phyloP scores from a whole-genome alignment of 2,888 invertebrate genomes.

The Ectemnius continuus region DNA sequence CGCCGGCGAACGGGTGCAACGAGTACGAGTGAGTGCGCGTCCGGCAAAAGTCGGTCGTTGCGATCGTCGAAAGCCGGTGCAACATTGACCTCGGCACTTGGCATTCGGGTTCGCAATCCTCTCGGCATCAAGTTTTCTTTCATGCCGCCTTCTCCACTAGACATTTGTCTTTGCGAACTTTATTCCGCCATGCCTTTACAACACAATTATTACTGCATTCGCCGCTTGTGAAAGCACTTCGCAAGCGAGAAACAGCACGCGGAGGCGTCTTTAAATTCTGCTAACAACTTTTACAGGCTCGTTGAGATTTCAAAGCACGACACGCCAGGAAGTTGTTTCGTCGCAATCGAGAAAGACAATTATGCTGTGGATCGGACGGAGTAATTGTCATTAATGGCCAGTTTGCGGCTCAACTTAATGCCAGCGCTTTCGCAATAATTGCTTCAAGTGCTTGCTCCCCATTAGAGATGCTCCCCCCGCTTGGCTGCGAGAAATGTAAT shows the following conservation, averaged over 20 bases:
- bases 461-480: no score
- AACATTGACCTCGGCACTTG: conserved; percentile 61
- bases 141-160: conserved; percentile 21
- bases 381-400: no score
- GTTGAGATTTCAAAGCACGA: conserved; percentile 1
- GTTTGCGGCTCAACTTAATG: no score
- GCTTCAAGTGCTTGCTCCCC: no score
- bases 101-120: conserved; percentile 28
- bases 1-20: no score
- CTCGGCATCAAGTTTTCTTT: no score
- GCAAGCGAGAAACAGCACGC: not conserved
- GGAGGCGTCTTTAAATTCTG: conserved; percentile 15
- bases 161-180: conserved; percentile 22
- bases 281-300: conserved; percentile 22
- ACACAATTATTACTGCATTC: conserved; percentile 7
- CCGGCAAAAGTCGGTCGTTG: conserved; percentile 48
- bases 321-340: not conserved
- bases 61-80: conserved; percentile 30
- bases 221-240: conserved; percentile 1
- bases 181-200: conserved; percentile 23
- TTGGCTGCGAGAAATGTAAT: no score
- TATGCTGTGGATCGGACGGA: not conserved
- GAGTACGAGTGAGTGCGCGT: conserved; percentile 30
- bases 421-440: no score
- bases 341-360: not conserved